Evolutionary conservation across 1,140 invertebrate genomes (phyloP).

Genomic region (Tetramorium parvispinum): DNA sequence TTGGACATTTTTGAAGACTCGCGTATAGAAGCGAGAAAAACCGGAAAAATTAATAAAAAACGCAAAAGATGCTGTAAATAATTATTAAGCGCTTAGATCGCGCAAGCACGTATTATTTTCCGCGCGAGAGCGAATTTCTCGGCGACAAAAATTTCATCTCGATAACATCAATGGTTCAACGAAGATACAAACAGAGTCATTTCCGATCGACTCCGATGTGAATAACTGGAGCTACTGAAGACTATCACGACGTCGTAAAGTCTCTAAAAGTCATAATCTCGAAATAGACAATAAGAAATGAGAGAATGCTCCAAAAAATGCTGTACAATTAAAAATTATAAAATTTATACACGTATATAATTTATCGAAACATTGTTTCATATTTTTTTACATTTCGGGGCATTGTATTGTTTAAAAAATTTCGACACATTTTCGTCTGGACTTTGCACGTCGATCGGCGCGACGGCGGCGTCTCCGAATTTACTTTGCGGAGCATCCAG

Average conservation of each 20-base stretch:
- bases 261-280: no score
- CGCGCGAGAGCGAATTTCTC: background rate
- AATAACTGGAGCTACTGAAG: background rate
- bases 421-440: no score
- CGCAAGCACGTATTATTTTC: no score
- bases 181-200: background rate
- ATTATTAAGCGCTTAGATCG: background rate
- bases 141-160: background rate
- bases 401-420: no score
- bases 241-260: background rate
- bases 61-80: background rate
- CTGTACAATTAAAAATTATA: no score
- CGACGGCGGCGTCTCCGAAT: constrained; percentile 40
- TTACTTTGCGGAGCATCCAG: constrained; percentile 16
- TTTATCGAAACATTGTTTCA: no score
- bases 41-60: background rate
- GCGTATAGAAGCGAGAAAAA: no score
- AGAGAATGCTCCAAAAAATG: no score
- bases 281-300: no score
- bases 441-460: no score
- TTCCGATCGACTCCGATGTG: background rate
- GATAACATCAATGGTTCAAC: background rate
- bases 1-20: background rate
- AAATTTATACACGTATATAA: no score
- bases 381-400: no score